Evolutionary conservation across 2,797 vertebrate species (phyloP), one percentile per base, ranked within the genome.

Genomic region (Arremon brunneinucha): DNA sequence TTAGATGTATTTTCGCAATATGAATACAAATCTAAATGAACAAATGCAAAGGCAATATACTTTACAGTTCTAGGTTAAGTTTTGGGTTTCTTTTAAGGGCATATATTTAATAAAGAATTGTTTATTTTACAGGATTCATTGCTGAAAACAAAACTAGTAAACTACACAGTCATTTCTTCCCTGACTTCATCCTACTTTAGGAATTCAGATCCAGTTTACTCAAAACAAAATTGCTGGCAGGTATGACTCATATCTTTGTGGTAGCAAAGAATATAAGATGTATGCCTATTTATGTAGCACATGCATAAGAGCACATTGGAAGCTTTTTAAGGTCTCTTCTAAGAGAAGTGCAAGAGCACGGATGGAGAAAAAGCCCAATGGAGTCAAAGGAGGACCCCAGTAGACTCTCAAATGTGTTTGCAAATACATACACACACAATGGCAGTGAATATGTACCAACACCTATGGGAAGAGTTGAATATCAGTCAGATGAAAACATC

Each of bases 221-320:
- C 78, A 69, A 93, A 89, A 87, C 64, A 94, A 77, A 92, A 77
- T 81, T 77, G 84, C 60, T 95, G 90, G 79, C 46, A 87, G 68
- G 18, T 24, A 91, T 94, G 83, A 96, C 59, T 96, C 89, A 93
- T 39, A 90, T 30, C 76, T 93, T 85, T 78, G 49, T 53, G 78
- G 87, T 47, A 77, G 56, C 52, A 88, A 59, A 85, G 59, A 88
- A 64, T 70, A 21, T 26, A 84, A 89, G 69, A 88, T 63, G 3
- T 16, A 62, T 72, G 50, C 46, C 65, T 94, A 35, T 79, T 94
- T 91, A 81, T n/a, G 80, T 64, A 84, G 56, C 52, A 87, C 19
- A 79, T 64, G 64, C 67, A 67, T 56, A 92, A 87, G 1, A 50
- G 27, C 2, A 2, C n/a, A 79, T 15, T 35, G 50, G 11, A 94